Evolutionary conservation across 2,113 vertebrate genomes (phyloP).

Genomic region (Monarcha castaneiventris): DNA sequence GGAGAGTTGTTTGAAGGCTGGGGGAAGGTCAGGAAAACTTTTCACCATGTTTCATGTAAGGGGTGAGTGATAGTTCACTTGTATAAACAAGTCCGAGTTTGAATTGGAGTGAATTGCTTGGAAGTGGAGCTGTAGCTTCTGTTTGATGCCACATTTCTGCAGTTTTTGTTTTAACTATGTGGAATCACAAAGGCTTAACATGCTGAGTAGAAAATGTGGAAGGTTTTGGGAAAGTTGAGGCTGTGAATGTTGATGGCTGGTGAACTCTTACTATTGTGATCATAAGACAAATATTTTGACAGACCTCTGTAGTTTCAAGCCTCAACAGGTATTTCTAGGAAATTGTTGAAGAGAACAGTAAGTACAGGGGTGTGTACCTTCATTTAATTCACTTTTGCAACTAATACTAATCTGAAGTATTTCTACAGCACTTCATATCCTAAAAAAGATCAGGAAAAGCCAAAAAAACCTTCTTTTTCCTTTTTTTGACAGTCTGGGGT

Average conservation of each 20-base stretch:
- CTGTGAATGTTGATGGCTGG: background rate
- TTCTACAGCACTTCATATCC: background rate
- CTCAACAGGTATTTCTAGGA: conserved; percentile 33
- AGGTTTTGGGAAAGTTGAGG: background rate
- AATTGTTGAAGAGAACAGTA: conserved; percentile 19
- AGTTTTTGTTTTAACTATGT: background rate
- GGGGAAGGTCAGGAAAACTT: background rate
- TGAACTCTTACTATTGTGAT: background rate
- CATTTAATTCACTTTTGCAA: conserved; percentile 13
- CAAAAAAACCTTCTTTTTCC: background rate
- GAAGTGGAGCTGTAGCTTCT: background rate
- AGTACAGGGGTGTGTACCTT: background rate
- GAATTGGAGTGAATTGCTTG: background rate
- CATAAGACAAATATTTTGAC: background rate
- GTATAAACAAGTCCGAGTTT: background rate
- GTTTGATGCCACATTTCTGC: background rate
- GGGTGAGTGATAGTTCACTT: background rate
- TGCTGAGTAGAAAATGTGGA: background rate
- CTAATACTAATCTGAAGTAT: background rate
- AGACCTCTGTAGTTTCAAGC: background rate
- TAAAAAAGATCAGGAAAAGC: background rate
- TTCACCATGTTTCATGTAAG: background rate
- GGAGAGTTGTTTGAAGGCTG: background rate
- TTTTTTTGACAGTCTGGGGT: background rate
- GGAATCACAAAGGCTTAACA: background rate